Conservation (phyloP, 2,113 vertebrate species). For the Gorsachius goisagi region DNA sequence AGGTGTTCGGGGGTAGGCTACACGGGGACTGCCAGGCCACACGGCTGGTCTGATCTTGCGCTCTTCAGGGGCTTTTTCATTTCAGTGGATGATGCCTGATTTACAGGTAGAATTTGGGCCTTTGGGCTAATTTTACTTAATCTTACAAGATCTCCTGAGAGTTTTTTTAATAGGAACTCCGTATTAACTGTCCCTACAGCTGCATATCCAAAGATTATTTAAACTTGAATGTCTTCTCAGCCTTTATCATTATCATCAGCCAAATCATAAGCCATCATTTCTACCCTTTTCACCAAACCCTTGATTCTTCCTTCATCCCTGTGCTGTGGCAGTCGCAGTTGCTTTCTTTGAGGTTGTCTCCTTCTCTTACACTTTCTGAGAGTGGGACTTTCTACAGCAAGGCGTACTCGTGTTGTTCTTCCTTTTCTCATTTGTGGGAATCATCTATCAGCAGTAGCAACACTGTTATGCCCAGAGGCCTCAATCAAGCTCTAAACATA, state of each 20-base stretch:
- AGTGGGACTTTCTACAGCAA: neutral
- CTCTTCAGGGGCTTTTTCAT: neutral
- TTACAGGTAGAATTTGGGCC: neutral
- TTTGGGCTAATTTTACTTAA: conserved; percentile 40
- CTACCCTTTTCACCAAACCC: neutral
- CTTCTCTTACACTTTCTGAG: neutral
- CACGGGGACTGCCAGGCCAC: fast-evolving
- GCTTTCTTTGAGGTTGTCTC: neutral
- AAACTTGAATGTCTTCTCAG: neutral
- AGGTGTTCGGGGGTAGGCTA: neutral
- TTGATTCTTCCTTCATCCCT: neutral
- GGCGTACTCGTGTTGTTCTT: fast-evolving
- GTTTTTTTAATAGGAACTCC: neutral
- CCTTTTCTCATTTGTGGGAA: neutral
- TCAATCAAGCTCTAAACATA: neutral
- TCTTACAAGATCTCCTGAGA: conserved; percentile 14
- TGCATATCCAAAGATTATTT: neutral
- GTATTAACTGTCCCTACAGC: neutral
- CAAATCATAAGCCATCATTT: neutral
- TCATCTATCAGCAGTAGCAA: neutral
- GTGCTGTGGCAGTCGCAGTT: neutral
- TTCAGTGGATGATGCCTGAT: neutral
- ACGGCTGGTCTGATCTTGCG: neutral
- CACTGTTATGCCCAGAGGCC: neutral
- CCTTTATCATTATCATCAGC: neutral